Evolutionary conservation across 2,888 invertebrate species (phyloP).

Genomic region (Glaucopsyche alexis): DNA sequence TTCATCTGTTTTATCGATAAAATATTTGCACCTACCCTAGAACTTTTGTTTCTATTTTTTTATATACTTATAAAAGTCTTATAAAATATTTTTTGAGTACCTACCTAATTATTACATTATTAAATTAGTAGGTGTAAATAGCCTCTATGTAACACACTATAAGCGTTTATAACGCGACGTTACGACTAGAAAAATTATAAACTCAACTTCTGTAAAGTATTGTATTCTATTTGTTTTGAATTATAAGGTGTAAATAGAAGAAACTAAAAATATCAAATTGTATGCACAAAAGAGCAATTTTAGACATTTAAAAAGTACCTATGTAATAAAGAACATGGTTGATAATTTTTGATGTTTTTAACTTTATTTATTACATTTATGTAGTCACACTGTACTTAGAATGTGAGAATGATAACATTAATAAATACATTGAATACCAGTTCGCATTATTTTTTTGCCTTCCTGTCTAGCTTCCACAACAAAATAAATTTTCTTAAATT

Average conservation of each 20-base stretch:
- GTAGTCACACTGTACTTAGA: conserved; percentile 74
- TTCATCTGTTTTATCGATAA: neutral
- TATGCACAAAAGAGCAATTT: conserved; percentile 21
- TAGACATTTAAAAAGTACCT: conserved; percentile 3
- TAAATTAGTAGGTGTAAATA: neutral
- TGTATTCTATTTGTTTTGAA: conserved; percentile 13
- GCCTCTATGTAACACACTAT: conserved; percentile 7
- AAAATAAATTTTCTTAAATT: no score
- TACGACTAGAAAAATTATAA: conserved; percentile 1
- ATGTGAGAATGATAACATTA: conserved; percentile 71
- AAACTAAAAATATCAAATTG: conserved; percentile 15
- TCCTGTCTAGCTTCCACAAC: neutral
- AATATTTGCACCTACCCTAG: neutral
- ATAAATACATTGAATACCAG: conserved; percentile 64
- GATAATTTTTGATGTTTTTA: conserved; percentile 57
- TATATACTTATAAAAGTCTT: neutral
- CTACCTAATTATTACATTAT: neutral
- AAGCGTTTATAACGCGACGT: neutral
- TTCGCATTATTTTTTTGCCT: conserved; percentile 24
- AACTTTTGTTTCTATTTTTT: neutral
- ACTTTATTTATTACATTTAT: conserved; percentile 68
- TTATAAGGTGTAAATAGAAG: conserved; percentile 21
- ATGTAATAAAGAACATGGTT: conserved; percentile 35
- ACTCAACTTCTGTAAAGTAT: conserved; percentile 1
- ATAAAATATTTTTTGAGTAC: neutral